phyloP scores from a whole-genome alignment of 2,113 vertebrate species.

The Cebus imitator region DNA sequence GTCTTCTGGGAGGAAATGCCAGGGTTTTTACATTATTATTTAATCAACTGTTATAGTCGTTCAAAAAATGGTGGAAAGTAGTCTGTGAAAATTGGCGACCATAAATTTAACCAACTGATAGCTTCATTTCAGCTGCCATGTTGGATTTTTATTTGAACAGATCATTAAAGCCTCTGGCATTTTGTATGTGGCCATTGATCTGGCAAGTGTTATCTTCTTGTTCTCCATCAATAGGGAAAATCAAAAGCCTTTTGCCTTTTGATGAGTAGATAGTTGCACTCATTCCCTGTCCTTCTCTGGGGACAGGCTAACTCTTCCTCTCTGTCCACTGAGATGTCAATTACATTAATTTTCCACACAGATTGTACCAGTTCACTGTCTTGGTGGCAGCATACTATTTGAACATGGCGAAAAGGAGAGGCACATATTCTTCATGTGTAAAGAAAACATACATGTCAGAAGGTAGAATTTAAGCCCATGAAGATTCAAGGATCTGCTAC shows the following conservation, averaged over 20 bases:
- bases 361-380: not conserved
- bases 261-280: not conserved
- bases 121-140: slow-evolving; percentile 23
- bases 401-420: not conserved
- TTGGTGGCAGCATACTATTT: not conserved
- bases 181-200: not conserved
- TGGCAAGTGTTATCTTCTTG: not conserved
- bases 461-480: not conserved
- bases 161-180: slow-evolving; percentile 16
- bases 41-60: slow-evolving; percentile 39
- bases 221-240: not conserved
- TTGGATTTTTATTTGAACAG: slow-evolving; percentile 48
- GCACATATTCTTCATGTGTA: not conserved
- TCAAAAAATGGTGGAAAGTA: slow-evolving; percentile 36
- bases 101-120: slow-evolving; percentile 18
- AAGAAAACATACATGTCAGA: not conserved
- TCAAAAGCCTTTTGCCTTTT: not conserved
- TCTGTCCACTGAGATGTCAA: not conserved
- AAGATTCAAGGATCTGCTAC: not conserved
- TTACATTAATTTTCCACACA: not conserved
- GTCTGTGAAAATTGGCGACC: not conserved
- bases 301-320: not conserved
- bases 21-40: slow-evolving; percentile 23
- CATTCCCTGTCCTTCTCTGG: not conserved
- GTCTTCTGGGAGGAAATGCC: slow-evolving; percentile 36